Percentiles rank a stretch among this genome's conserved stretches.
Conservation (phyloP, 2,888 invertebrate genomes). For the Uloborus plumipes region DNA sequence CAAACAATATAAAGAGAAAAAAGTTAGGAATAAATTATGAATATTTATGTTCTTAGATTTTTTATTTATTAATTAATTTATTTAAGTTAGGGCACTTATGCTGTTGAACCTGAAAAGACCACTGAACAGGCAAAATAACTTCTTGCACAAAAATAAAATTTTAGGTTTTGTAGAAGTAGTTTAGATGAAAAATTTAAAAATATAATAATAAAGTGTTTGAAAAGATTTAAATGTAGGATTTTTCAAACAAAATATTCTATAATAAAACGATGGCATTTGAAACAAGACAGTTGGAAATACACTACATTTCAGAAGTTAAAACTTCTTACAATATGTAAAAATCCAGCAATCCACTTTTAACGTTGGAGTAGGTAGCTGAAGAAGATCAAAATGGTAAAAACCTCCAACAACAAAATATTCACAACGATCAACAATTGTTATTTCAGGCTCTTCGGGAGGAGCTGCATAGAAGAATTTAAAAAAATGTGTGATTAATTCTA, state of each 20-base stretch:
- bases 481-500: neutral
- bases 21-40: too few species aligned
- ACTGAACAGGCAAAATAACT: too few species aligned
- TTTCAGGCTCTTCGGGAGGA: constrained; percentile 51
- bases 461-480: constrained; percentile 10
- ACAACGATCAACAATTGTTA: constrained; percentile 33
- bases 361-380: constrained; percentile 53
- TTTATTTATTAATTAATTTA: too few species aligned
- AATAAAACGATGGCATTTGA: neutral
- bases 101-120: too few species aligned
- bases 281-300: neutral
- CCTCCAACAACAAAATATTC: constrained; percentile 56
- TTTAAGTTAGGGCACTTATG: too few species aligned
- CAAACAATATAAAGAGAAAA: too few species aligned
- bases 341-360: constrained; percentile 53
- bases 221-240: too few species aligned
- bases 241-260: neutral
- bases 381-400: constrained; percentile 52
- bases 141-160: too few species aligned
- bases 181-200: too few species aligned
- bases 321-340: constrained; percentile 44
- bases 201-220: too few species aligned
- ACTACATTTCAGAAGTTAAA: neutral
- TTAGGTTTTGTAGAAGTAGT: too few species aligned
- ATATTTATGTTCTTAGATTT: too few species aligned